A percentile compares a stretch with the other conserved stretches of the same genome.
Evolutionary conservation across 2,113 vertebrate species (phyloP).

Genomic region (Perccottus glenii): DNA sequence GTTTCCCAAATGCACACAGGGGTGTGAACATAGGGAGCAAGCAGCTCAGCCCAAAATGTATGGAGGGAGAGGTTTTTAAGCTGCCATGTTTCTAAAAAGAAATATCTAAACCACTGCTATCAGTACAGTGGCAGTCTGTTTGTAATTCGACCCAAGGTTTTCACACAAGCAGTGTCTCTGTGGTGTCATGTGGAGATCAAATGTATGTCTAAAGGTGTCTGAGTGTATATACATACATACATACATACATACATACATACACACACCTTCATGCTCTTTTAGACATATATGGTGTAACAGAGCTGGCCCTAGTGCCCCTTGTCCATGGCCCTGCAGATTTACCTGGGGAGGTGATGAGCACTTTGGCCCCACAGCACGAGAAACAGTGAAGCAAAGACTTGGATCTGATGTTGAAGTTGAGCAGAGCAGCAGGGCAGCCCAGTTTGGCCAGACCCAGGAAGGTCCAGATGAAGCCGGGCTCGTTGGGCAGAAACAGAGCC

Average conservation of each 20-base stretch:
- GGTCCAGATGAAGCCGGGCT: conserved; percentile 77
- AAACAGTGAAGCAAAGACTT: conserved; percentile 83
- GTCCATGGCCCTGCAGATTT: background rate
- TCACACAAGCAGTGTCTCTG: background rate
- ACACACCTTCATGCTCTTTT: no score
- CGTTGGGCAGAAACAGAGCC: conserved; percentile 81
- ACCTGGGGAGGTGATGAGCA: conserved; percentile 78
- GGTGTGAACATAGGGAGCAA: conserved; percentile 26
- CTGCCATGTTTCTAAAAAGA: background rate
- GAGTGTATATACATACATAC: no score
- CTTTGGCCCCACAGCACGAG: conserved; percentile 78
- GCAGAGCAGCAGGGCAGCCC: conserved; percentile 78
- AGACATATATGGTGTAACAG: no score
- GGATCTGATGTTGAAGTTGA: conserved; percentile 83
- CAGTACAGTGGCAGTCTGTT: background rate
- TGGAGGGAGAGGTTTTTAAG: background rate
- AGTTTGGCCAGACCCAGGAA: conserved; percentile 83
- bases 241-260: no score
- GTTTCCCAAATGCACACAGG: conserved; percentile 13
- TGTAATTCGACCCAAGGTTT: background rate
- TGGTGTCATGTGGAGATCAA: no score
- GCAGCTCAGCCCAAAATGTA: background rate
- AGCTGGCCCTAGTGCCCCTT: background rate
- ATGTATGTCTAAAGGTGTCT: no score
- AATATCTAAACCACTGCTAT: background rate